Evolutionary conservation across 1,140 invertebrate genomes (phyloP).

Genomic region (Calliopsis andreniformis): DNA sequence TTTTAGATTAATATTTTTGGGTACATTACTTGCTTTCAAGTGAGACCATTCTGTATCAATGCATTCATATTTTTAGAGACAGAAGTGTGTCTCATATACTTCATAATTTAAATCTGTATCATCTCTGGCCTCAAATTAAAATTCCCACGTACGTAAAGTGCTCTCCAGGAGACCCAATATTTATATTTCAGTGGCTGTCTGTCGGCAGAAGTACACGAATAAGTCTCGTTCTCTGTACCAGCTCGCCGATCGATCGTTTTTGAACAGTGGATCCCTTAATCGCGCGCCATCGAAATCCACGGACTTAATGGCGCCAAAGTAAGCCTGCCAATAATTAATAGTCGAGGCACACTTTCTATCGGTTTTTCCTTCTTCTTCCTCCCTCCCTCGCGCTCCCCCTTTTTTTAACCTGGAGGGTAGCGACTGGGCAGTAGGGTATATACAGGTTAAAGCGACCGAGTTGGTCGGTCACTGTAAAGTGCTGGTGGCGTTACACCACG

Average conservation of each 20-base stretch:
- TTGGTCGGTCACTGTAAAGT: slow-evolving; percentile 66
- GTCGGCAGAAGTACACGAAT: too few species aligned
- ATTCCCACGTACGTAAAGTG: too few species aligned
- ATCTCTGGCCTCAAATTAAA: too few species aligned
- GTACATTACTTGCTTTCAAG: too few species aligned
- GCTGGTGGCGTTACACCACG: slow-evolving; percentile 57
- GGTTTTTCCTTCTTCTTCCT: slow-evolving; percentile 31
- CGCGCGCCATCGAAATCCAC: background rate
- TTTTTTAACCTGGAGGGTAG: slow-evolving; percentile 50
- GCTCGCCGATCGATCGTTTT: background rate
- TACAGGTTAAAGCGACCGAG: slow-evolving; percentile 66
- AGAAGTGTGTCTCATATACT: too few species aligned
- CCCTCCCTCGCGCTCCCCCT: slow-evolving; percentile 1
- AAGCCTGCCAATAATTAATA: slow-evolving; percentile 41
- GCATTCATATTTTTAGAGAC: too few species aligned
- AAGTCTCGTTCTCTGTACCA: too few species aligned
- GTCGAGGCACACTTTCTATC: slow-evolving; percentile 34
- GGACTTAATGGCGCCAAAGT: slow-evolving; percentile 36
- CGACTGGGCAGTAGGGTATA: slow-evolving; percentile 29
- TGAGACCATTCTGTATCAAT: too few species aligned
- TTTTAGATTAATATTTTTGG: too few species aligned
- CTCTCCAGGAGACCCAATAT: too few species aligned
- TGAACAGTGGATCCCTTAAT: background rate
- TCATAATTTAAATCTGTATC: too few species aligned
- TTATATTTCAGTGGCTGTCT: too few species aligned